Conservation (phyloP, 2,113 vertebrate genomes). For the Phrynosoma platyrhinos region DNA sequence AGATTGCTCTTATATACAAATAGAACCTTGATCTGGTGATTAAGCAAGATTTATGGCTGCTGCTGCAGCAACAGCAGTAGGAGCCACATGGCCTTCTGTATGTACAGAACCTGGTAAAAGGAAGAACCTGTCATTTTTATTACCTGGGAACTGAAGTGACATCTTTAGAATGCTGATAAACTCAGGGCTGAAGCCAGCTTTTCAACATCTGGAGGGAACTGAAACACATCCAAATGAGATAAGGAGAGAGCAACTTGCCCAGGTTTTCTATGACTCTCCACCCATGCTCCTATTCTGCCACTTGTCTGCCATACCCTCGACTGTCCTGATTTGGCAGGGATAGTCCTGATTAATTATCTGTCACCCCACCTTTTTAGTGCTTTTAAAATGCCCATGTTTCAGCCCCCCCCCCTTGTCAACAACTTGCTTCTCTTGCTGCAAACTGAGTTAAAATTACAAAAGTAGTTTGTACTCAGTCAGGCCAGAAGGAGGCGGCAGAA, state of each 20-base stretch:
- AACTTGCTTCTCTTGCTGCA: too few relatives aligned
- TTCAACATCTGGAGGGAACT: background rate
- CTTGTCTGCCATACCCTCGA: too few relatives aligned
- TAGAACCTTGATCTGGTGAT: constrained; percentile 55
- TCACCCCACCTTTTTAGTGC: too few relatives aligned
- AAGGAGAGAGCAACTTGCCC: constrained; percentile 16
- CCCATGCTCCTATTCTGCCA: too few relatives aligned
- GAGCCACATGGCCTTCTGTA: constrained; percentile 25
- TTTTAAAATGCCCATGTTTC: too few relatives aligned
- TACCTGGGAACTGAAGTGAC: constrained; percentile 39
- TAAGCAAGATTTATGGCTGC: constrained; percentile 52
- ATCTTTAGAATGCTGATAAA: constrained; percentile 24
- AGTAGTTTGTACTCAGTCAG: too few relatives aligned
- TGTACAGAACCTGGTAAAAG: constrained; percentile 20
- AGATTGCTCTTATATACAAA: constrained; percentile 60
- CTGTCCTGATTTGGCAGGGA: too few relatives aligned
- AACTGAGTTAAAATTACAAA: too few relatives aligned
- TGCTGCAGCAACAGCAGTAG: constrained; percentile 33
- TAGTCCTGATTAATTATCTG: too few relatives aligned
- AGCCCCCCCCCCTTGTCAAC: too few relatives aligned
- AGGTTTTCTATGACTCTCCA: background rate
- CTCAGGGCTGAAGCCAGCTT: constrained; percentile 13
- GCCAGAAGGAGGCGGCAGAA: background rate
- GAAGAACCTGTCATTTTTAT: background rate
- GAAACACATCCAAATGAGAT: constrained; percentile 6